A percentile compares a stretch with the other conserved stretches of the same genome.
Evolutionary conservation across 2,113 vertebrate genomes (phyloP).

Genomic region (Felis chaus): DNA sequence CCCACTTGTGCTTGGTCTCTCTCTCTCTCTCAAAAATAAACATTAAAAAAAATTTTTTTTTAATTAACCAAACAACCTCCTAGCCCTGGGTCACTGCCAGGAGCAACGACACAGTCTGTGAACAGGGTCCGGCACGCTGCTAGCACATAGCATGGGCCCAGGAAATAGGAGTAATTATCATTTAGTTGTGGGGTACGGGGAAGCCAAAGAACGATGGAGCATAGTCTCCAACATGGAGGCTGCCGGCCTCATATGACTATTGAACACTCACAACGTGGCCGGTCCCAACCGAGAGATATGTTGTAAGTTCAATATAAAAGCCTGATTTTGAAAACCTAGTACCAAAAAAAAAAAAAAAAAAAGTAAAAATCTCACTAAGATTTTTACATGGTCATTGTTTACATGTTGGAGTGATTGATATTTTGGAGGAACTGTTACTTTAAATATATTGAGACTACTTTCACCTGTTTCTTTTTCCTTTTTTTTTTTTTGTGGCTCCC

Average conservation of each 20-base stretch:
- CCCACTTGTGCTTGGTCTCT: too few relatives aligned
- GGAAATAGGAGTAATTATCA: too few relatives aligned
- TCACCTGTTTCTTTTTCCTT: neutral
- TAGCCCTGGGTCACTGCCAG: neutral
- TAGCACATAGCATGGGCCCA: neutral
- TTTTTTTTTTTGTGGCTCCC: neutral
- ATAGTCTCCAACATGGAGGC: fast-evolving
- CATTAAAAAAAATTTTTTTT: too few relatives aligned
- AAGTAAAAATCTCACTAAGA: neutral
- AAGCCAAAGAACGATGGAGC: neutral
- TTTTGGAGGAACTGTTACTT: neutral
- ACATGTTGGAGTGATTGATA: neutral
- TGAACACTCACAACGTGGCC: neutral
- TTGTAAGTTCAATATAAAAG: neutral
- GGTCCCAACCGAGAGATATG: neutral
- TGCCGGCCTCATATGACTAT: fast-evolving
- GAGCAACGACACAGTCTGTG: fast-evolving
- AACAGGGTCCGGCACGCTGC: neutral
- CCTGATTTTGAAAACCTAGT: neutral
- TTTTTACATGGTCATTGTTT: neutral
- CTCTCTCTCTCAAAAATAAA: too few relatives aligned
- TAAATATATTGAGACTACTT: neutral
- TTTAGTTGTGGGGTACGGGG: fast-evolving
- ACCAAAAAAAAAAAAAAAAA: neutral
- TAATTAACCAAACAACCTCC: neutral